Evolutionary conservation across 23 tunicate species (phyloP).

Genomic region (Ascidia mentula): DNA sequence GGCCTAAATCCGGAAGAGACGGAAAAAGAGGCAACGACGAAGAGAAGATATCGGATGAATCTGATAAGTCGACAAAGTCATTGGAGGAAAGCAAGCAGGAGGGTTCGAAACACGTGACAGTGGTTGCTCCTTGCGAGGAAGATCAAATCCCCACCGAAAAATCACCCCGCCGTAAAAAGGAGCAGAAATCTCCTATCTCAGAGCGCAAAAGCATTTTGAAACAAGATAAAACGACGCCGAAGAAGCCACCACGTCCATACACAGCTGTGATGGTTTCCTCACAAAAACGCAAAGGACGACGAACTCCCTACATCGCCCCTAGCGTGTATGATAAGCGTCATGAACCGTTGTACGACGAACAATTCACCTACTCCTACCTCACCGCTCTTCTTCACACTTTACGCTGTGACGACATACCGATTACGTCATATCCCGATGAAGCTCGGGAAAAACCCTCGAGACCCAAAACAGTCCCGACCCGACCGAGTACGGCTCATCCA

Average conservation of each 20-base stretch:
- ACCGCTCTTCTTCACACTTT: conserved; percentile 15
- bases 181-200: background rate
- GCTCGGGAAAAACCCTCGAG: background rate
- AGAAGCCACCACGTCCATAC: background rate
- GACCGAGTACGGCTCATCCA: conserved; percentile 16
- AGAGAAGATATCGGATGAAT: too few relatives aligned
- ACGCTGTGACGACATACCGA: background rate
- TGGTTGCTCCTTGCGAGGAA: background rate
- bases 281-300: background rate
- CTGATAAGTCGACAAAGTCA: background rate
- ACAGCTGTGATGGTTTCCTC: background rate
- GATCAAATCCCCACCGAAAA: background rate
- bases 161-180: background rate
- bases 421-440: background rate
- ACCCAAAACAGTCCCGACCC: background rate
- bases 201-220: background rate
- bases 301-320: background rate
- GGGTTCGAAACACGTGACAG: background rate
- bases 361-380: conserved; percentile 16
- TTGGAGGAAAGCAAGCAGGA: background rate
- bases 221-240: background rate
- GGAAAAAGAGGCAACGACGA: background rate
- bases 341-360: background rate
- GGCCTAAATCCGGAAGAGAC: background rate
- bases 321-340: background rate